Percentiles rank a stretch among this genome's conserved stretches.
phyloP scores from a whole-genome alignment of 2,888 invertebrate species.

The Parapristionchus giblindavisi region DNA sequence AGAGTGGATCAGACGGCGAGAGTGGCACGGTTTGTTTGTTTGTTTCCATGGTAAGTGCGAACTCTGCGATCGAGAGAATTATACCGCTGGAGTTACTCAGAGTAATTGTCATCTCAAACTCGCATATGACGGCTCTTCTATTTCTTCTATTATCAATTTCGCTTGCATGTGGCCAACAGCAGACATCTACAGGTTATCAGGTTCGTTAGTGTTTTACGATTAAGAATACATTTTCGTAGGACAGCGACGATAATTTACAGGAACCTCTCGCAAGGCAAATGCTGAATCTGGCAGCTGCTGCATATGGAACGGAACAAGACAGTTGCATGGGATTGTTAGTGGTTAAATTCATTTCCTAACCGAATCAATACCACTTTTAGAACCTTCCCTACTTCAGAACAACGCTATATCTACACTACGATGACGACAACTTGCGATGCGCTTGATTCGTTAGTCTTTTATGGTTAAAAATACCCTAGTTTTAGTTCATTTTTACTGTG shows the following conservation, averaged over 20 bases:
- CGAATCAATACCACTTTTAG: too few relatives aligned
- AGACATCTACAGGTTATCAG: constrained; percentile 23
- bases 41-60: too few relatives aligned
- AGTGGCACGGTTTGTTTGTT: too few relatives aligned
- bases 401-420: constrained; percentile 35
- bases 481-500: too few relatives aligned
- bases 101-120: background rate
- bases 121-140: background rate
- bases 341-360: too few relatives aligned
- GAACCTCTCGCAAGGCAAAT: constrained; percentile 38
- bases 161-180: background rate
- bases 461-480: too few relatives aligned
- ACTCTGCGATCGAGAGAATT: too few relatives aligned
- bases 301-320: constrained; percentile 45
- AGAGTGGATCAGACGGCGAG: too few relatives aligned
- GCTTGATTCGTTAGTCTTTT: constrained; percentile 40
- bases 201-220: background rate
- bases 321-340: too few relatives aligned
- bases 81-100: too few relatives aligned
- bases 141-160: background rate
- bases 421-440: constrained; percentile 47
- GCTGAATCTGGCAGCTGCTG: constrained; percentile 58
- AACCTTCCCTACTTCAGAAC: constrained; percentile 42
- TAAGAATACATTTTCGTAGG: background rate
- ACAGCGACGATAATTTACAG: background rate